A percentile compares a stretch with the other conserved stretches of the same genome.
These are phyloP conservation scores for Procambarus virginalis DNA, from an alignment of 1,140 invertebrate genomes.

Conservation along the genomic window DNA sequence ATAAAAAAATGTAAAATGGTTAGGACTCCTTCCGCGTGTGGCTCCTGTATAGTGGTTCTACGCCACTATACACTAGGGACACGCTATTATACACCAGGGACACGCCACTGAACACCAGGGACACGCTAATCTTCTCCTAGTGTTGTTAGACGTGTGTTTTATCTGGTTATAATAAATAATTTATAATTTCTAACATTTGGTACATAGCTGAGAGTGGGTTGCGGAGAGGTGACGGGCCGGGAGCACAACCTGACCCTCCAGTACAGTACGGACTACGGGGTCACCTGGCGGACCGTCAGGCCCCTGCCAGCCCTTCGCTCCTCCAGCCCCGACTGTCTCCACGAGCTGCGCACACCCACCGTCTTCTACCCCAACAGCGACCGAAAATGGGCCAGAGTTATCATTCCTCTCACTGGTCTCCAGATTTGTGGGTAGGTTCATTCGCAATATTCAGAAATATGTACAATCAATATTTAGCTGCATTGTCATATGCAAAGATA, in stretches of 20 bases:
- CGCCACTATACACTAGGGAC: too few species aligned
- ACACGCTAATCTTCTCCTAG: too few species aligned
- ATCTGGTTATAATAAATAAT: background rate
- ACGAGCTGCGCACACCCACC: slow-evolving; percentile 71
- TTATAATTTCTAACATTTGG: background rate
- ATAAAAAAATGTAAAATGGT: too few species aligned
- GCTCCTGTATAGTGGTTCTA: too few species aligned
- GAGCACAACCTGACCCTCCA: slow-evolving; percentile 74
- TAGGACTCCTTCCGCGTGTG: too few species aligned
- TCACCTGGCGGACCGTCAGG: slow-evolving; percentile 72
- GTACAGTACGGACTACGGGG: slow-evolving; percentile 74
- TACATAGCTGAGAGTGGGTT: slow-evolving; percentile 75
- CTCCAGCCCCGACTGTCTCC: slow-evolving; percentile 37
- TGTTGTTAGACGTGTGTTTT: too few species aligned
- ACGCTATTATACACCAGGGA: too few species aligned
- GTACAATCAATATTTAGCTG: too few species aligned
- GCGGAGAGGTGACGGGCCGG: slow-evolving; percentile 73
- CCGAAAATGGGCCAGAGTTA: slow-evolving; percentile 73
- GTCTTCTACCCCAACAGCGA: slow-evolving; percentile 75
- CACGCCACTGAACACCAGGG: too few species aligned
- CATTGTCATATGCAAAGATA: too few species aligned
- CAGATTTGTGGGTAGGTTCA: slow-evolving; percentile 74
- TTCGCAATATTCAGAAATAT: background rate
- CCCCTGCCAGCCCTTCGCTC: slow-evolving; percentile 66
- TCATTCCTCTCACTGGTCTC: slow-evolving; percentile 74